Evolutionary conservation across 2,797 vertebrate genomes (phyloP), one percentile per base, ranked within the genome.

Genomic region (Xiphorhynchus erythropygius): DNA sequence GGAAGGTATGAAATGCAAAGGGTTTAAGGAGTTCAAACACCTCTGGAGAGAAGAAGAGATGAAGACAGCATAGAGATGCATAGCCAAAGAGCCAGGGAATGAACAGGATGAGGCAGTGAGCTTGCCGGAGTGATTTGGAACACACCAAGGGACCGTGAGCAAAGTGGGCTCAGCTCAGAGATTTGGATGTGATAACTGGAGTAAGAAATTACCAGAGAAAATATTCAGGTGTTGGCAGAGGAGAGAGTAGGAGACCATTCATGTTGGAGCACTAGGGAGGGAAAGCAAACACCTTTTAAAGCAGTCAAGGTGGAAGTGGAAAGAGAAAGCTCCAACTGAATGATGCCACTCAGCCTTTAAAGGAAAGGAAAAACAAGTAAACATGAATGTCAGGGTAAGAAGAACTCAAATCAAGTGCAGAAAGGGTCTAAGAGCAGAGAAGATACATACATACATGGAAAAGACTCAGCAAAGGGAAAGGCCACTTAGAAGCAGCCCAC

Each of bases 41-140:
- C 69, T 95, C 79, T 60, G 59, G 44, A 75, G 30, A 79, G 81
- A 85, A 89, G 47, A 84, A 85, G 87, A 94, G 37, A 76, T 22
- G 67, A 93, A 94, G 80, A 84, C 53, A 70, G 42, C 3, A 0
- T 3, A 41, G 24, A 77, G n/a, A 35, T 1, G 0, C 42, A 64
- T 50, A 94, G 46, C 42, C 56, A 85, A 77, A 52, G 59, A 85
- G 46, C 35, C 24, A 62, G 32, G 27, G 35, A 81, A 84, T 86
- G 50, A 93, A 88, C 46, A 44, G 82, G 33, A 53, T 1, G 0
- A 91, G 69, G 41, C 73, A 47, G 24, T 3, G 5, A 89, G 42
- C 15, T 94, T 65, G 50, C 50, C 1, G 0, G 59, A 41, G 62
- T 47, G 53, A 76, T 93, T 89, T 85, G 37, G 65, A 71, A 18